A percentile compares a stretch with the other conserved stretches of the same genome.
phyloP scores from a whole-genome alignment of 2,113 vertebrate species.

The Tiliqua scincoides region DNA sequence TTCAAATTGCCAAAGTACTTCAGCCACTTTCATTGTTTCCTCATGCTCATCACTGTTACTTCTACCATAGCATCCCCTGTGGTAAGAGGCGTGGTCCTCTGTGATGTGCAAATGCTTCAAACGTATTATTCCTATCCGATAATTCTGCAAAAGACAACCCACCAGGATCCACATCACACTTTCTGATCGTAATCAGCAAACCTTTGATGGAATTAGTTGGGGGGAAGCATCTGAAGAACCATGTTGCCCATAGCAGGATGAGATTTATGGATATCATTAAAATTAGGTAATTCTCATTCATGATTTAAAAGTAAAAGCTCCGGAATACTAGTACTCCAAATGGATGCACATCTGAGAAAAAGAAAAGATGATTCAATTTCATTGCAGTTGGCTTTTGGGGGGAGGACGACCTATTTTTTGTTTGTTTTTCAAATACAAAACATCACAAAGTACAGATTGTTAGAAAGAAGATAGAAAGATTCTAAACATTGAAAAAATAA shows the following conservation, averaged over 20 bases:
- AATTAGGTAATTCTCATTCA: neutral
- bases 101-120: neutral
- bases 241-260: neutral
- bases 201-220: neutral
- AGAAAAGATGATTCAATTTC: neutral
- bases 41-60: neutral
- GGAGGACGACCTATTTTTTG: too few species aligned
- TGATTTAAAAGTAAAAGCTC: neutral
- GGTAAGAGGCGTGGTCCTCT: neutral
- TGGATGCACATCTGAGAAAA: neutral
- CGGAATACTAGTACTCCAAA: neutral
- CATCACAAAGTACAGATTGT: too few species aligned
- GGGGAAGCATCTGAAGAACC: neutral
- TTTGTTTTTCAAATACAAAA: too few species aligned
- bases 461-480: too few species aligned
- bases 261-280: neutral
- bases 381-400: too few species aligned
- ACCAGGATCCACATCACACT: neutral
- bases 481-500: too few species aligned
- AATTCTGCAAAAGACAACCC: neutral
- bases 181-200: neutral
- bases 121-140: neutral
- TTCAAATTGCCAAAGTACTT: conserved; percentile 33
- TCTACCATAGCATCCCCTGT: too few species aligned
- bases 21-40: neutral